A percentile compares a stretch with the other conserved stretches of the same genome.
phyloP scores from a whole-genome alignment of 2,888 invertebrate genomes.

The Tachina grossa region DNA sequence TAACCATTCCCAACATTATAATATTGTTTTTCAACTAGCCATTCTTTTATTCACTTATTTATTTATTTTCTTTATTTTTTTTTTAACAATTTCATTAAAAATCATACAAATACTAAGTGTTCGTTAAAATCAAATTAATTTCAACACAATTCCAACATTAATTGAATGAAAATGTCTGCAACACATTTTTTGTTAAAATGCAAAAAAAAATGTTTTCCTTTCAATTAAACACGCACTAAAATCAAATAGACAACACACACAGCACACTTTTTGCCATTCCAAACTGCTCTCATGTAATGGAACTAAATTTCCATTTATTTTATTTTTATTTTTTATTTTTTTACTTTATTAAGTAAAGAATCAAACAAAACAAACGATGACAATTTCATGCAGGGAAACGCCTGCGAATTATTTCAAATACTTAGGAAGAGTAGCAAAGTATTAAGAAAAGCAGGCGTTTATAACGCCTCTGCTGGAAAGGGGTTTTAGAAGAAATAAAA shows the following conservation, averaged over 20 bases:
- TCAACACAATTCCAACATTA: slow-evolving; percentile 68
- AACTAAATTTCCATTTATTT: slow-evolving; percentile 51
- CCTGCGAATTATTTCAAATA: slow-evolving; percentile 50
- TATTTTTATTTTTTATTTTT: neutral
- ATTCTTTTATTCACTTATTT: neutral
- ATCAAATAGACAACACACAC: slow-evolving; percentile 53
- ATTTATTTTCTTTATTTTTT: neutral
- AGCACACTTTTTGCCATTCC: slow-evolving; percentile 7
- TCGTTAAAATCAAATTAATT: slow-evolving; percentile 72
- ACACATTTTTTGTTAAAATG: slow-evolving; percentile 4
- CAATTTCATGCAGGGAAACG: slow-evolving; percentile 49
- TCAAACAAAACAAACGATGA: slow-evolving; percentile 36
- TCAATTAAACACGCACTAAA: slow-evolving; percentile 75
- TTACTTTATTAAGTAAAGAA: slow-evolving; percentile 55
- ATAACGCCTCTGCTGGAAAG: slow-evolving; percentile 50
- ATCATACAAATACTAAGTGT: slow-evolving; percentile 37
- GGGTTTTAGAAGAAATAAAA: neutral
- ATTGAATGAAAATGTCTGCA: slow-evolving; percentile 64
- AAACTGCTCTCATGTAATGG: slow-evolving; percentile 17
- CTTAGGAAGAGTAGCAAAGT: slow-evolving; percentile 15
- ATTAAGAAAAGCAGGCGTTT: slow-evolving; percentile 56
- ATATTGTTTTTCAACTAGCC: too few relatives aligned
- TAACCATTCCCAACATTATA: too few relatives aligned
- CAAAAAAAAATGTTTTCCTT: slow-evolving; percentile 72
- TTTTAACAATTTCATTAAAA: slow-evolving; percentile 31